Conservation (phyloP, 1,140 invertebrate species). For the Hypsibius dujardini region DNA sequence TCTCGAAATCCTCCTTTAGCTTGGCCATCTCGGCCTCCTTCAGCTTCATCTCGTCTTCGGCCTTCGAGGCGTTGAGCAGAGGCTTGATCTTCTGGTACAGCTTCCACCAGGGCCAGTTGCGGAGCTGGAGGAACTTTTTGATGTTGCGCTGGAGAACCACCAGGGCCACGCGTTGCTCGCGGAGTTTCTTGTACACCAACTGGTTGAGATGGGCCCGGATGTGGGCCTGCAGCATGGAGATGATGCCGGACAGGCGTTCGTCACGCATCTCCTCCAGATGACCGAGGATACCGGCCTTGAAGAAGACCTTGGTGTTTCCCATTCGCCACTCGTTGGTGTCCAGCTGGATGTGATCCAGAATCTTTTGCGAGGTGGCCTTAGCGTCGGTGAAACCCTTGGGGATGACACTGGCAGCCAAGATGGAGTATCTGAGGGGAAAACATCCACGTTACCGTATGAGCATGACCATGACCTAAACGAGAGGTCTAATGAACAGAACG, state of each 20-base stretch:
- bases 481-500: too few species aligned
- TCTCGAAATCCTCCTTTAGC: constrained; percentile 21
- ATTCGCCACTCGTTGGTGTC: constrained; percentile 82
- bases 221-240: constrained; percentile 61
- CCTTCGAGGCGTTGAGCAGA: constrained; percentile 66
- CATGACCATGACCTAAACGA: too few species aligned
- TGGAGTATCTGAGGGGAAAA: constrained; percentile 66
- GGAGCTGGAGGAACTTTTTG: constrained; percentile 64
- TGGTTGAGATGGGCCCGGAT: constrained; percentile 65
- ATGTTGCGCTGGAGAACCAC: constrained; percentile 82
- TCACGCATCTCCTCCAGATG: constrained; percentile 69
- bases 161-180: constrained; percentile 45
- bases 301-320: constrained; percentile 93
- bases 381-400: constrained; percentile 43
- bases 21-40: constrained; percentile 21
- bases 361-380: constrained; percentile 62
- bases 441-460: too few species aligned
- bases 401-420: constrained; percentile 63
- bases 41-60: constrained; percentile 53
- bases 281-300: constrained; percentile 64
- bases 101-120: constrained; percentile 88
- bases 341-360: constrained; percentile 62
- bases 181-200: constrained; percentile 51
- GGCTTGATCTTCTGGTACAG: constrained; percentile 71
- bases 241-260: constrained; percentile 59